These are phyloP conservation scores for Lepeophtheirus nordmannii DNA, from an alignment of 2,888 invertebrate genomes.

Conservation along the genomic window DNA sequence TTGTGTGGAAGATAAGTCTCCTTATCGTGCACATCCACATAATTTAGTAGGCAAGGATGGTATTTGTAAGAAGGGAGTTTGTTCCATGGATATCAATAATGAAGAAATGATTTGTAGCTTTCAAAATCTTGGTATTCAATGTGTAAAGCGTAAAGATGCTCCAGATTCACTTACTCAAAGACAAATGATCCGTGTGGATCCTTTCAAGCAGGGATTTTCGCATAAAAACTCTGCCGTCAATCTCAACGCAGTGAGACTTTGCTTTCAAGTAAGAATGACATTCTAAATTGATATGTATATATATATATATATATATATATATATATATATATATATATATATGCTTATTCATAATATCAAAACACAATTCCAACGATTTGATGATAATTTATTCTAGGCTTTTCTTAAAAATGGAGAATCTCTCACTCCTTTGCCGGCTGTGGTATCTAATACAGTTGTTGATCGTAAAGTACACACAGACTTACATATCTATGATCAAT, in stretches of 20 bases:
- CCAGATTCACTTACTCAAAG: constrained; percentile 8
- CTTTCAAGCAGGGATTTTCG: constrained; percentile 12
- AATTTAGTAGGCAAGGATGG: constrained; percentile 21
- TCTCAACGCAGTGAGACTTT: constrained; percentile 12
- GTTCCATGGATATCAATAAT: constrained; percentile 26
- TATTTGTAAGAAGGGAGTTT: constrained; percentile 16
- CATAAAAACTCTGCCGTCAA: constrained; percentile 12
- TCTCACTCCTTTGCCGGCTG: background rate
- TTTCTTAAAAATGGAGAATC: constrained; percentile 7
- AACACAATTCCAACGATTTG: background rate
- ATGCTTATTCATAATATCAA: too few species aligned
- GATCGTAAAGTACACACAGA: constrained; percentile 12
- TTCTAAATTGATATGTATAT: background rate
- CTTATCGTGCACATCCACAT: constrained; percentile 19
- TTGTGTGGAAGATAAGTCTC: constrained; percentile 13
- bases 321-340: too few species aligned
- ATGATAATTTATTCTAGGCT: background rate
- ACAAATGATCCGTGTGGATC: constrained; percentile 19
- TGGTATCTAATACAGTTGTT: background rate
- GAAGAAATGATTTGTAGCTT: constrained; percentile 28
- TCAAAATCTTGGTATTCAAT: constrained; percentile 27
- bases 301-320: too few species aligned
- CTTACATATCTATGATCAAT: constrained; percentile 1
- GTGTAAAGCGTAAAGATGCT: constrained; percentile 20
- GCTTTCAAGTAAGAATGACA: constrained; percentile 9